These are phyloP conservation scores for Nemotelus nigrinus DNA, from an alignment of 2,888 invertebrate species.

Conservation along the genomic window DNA sequence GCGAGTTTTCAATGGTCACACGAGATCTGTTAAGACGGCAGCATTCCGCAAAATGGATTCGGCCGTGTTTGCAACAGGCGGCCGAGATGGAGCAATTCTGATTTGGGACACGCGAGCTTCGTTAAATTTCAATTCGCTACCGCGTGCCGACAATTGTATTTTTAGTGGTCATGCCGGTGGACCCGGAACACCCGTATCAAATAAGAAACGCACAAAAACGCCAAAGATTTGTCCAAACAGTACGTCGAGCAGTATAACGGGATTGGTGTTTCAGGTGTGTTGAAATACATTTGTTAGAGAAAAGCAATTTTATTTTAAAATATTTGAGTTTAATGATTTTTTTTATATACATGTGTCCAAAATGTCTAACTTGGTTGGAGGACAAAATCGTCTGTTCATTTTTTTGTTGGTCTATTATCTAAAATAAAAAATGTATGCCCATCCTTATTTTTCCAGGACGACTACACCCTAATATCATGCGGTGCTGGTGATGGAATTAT, in stretches of 20 bases:
- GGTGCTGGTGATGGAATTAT: conserved; percentile 88
- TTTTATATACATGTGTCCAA: too few species aligned
- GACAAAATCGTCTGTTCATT: too few species aligned
- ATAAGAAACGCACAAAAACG: conserved; percentile 64
- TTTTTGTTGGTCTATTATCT: too few species aligned
- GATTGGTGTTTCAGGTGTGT: conserved; percentile 78
- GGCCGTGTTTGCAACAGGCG: conserved; percentile 86
- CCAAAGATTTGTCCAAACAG: conserved; percentile 65
- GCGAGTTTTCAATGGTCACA: conserved; percentile 78
- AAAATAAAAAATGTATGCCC: too few species aligned
- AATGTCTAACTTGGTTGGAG: too few species aligned
- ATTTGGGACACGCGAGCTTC: conserved; percentile 82
- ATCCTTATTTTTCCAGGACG: conserved; percentile 68
- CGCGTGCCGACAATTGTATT: conserved; percentile 78
- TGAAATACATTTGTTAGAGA: neutral
- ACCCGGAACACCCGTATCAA: conserved; percentile 68
- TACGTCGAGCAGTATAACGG: conserved; percentile 80
- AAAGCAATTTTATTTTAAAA: neutral
- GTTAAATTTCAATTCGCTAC: conserved; percentile 63
- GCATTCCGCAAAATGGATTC: conserved; percentile 76
- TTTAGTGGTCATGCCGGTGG: conserved; percentile 63
- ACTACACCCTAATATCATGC: conserved; percentile 80
- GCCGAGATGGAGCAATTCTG: conserved; percentile 86
- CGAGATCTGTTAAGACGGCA: conserved; percentile 83
- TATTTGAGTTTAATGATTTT: neutral